Conservation (phyloP, 2,888 invertebrate species). For the Iselma pallidipennis region DNA sequence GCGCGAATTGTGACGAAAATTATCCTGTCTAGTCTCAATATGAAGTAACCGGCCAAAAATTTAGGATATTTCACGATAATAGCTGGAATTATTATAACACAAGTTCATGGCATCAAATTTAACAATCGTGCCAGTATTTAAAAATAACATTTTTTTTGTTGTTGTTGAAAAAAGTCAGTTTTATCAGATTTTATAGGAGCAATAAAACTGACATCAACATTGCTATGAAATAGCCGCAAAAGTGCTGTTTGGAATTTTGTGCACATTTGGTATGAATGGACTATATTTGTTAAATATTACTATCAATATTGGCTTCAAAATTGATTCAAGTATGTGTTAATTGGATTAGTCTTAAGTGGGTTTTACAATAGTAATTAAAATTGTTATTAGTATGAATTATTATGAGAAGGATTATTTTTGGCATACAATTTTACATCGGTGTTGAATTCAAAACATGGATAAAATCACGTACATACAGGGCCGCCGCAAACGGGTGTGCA, state of each 20-base stretch:
- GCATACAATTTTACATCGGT: not conserved
- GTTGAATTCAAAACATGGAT: not conserved
- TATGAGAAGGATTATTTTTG: not conserved
- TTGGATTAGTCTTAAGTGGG: too few relatives aligned
- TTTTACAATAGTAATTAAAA: not conserved
- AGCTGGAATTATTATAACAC: constrained; percentile 15
- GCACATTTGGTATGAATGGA: too few relatives aligned
- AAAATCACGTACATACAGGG: too few relatives aligned
- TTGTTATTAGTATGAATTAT: not conserved
- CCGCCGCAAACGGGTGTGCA: too few relatives aligned
- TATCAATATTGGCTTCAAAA: too few relatives aligned
- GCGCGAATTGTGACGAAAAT: constrained; percentile 22
- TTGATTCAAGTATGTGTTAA: too few relatives aligned
- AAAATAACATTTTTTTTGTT: not conserved
- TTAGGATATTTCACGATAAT: constrained; percentile 25
- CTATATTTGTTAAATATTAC: too few relatives aligned
- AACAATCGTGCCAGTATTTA: not conserved
- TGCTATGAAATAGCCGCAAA: too few relatives aligned
- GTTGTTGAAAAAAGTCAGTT: too few relatives aligned
- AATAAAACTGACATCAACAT: too few relatives aligned
- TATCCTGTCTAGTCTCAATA: constrained; percentile 27
- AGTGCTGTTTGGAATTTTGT: too few relatives aligned
- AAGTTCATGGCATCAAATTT: constrained; percentile 10
- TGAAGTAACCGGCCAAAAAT: constrained; percentile 29
- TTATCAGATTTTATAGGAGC: too few relatives aligned